Conservation (phyloP, 2,888 invertebrate species). For the Amphipoea oculea region DNA sequence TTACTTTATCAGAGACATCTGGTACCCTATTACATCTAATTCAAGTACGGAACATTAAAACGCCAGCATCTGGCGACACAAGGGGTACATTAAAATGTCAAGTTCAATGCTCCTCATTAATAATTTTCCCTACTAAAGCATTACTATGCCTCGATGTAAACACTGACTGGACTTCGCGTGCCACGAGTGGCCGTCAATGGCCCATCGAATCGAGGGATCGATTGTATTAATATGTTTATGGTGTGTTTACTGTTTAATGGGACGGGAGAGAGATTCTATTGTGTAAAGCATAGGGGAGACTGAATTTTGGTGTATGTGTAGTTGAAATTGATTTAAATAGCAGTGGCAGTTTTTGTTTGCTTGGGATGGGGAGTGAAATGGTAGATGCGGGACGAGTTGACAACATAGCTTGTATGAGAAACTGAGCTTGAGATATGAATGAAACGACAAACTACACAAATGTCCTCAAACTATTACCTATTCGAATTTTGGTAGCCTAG, state of each 20-base stretch:
- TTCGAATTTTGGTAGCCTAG: neutral
- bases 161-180: constrained; percentile 54
- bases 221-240: constrained; percentile 62
- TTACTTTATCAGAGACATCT: constrained; percentile 41
- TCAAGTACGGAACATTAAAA: constrained; percentile 46
- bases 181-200: constrained; percentile 26
- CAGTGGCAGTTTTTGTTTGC: constrained; percentile 3
- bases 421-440: neutral
- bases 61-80: constrained; percentile 62
- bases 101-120: constrained; percentile 69
- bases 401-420: neutral
- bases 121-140: constrained; percentile 48
- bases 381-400: neutral
- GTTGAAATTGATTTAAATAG: constrained; percentile 51
- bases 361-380: neutral
- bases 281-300: constrained; percentile 59
- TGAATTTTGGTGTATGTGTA: constrained; percentile 28
- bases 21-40: constrained; percentile 44
- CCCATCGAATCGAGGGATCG: constrained; percentile 39
- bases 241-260: constrained; percentile 66
- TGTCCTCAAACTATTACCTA: neutral
- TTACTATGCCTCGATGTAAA: constrained; percentile 53
- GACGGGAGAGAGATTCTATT: constrained; percentile 66
- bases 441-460: neutral
- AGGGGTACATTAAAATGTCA: constrained; percentile 62